phyloP scores from a whole-genome alignment of 1,140 invertebrate genomes.

The Delia radicum region DNA sequence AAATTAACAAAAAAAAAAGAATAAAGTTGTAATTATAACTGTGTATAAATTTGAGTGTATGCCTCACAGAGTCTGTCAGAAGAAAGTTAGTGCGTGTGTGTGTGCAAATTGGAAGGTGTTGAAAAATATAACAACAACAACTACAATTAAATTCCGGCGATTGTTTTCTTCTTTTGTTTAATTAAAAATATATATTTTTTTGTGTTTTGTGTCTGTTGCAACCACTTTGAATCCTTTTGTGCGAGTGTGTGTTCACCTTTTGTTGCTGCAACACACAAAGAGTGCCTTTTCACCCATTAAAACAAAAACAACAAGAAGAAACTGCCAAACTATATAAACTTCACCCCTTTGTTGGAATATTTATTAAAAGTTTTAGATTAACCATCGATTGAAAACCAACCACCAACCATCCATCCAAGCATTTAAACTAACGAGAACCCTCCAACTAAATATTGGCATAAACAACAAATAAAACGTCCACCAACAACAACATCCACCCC shows the following conservation, averaged over 20 bases:
- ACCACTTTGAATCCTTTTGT: neutral
- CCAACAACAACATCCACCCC: neutral
- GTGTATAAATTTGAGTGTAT: neutral
- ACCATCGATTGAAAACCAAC: neutral
- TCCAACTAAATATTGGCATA: neutral
- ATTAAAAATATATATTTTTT: no score
- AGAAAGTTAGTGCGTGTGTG: neutral
- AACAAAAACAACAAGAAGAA: neutral
- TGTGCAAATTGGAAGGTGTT: neutral
- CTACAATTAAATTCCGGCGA: neutral
- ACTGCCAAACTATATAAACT: neutral
- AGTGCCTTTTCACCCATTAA: neutral
- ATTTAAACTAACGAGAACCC: neutral
- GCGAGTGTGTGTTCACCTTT: no score
- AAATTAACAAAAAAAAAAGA: neutral
- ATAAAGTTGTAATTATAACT: neutral
- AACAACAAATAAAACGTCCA: neutral
- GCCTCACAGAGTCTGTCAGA: neutral
- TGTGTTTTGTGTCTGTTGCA: neutral
- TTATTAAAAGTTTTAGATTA: no score
- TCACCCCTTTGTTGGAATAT: neutral
- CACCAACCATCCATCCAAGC: neutral
- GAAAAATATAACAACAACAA: neutral
- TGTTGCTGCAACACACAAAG: neutral
- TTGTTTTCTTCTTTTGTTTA: neutral